Evolutionary conservation across 1,140 invertebrate genomes (phyloP), one percentile per base, ranked within the genome.

Genomic region (Pentalonia nigronervosa): DNA sequence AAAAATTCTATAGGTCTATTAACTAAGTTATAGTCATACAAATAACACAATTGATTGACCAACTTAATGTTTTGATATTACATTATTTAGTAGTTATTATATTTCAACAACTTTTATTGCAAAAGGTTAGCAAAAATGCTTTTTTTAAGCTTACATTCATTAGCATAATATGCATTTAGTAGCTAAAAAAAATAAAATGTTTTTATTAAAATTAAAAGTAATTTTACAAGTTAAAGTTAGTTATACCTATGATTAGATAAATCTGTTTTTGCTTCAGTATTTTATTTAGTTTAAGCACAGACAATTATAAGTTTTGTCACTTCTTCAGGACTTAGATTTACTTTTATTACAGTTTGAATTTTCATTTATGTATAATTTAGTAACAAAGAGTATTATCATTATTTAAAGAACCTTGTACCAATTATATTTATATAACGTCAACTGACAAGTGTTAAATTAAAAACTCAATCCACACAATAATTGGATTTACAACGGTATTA

Each of bases 211-310:
- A 76, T 34, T 76, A 76, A 76, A 67, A 76, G n/a, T 76, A 34
- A 76, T 76, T n/a, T n/a, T 76, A n/a, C 60, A 76, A n/a, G 30
- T 76, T 76, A n/a, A 76, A 76, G 60, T 76, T n/a, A 76, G 60
- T 76, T 76, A 11, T 34, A 76, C n/a, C 60, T 23, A 76, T 76
- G n/a, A 76, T 76, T 76, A 76, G 60, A 76, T 76, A 76, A n/a
- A 76, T 76, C 60, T 76, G 30, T 76, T 76, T 67, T 14, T 30
- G 30, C 30, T 30, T 67, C 14, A 67, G 25, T 60, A 30, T 67
- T 67, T n/a, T 76, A 76, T 76, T 76, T 76, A n/a, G 14, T 76
- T 76, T 76, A 17, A 67, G 60, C 60, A 20, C 14, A 67, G 30
- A n/a, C 60, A 76, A 76, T 76, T 76, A n/a, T 30, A 14, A 76